Evolutionary conservation across 2,113 vertebrate genomes (phyloP).

Genomic region (Paralichthys olivaceus): DNA sequence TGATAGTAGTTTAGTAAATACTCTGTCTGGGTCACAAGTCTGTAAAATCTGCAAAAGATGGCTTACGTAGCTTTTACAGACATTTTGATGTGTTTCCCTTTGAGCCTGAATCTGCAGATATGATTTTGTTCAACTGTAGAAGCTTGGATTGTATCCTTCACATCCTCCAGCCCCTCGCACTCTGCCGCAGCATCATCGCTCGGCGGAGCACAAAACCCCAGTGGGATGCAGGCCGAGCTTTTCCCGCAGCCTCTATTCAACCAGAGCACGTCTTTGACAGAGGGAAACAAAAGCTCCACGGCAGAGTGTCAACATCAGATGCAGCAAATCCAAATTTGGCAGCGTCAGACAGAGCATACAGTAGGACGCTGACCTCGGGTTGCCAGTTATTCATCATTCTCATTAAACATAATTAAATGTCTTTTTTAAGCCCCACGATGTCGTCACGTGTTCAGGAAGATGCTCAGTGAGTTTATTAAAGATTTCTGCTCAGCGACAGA

Average conservation of each 20-base stretch:
- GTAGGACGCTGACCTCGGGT: conserved; percentile 28
- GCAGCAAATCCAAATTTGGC: conserved; percentile 57
- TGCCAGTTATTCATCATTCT: conserved; percentile 38
- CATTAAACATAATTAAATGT: conserved; percentile 27
- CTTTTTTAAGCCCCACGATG: background rate
- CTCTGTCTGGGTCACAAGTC: too few species aligned
- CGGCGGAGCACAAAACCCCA: conserved; percentile 60
- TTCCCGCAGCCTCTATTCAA: conserved; percentile 57
- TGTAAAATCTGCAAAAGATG: too few species aligned
- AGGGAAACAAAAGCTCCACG: conserved; percentile 65
- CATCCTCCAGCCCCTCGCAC: conserved; percentile 11
- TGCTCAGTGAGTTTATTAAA: conserved; percentile 26
- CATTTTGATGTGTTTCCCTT: too few species aligned
- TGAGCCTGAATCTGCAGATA: too few species aligned
- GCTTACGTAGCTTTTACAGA: too few species aligned
- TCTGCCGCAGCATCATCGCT: conserved; percentile 37
- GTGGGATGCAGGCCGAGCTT: conserved; percentile 54
- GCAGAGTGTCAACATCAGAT: conserved; percentile 70
- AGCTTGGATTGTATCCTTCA: background rate
- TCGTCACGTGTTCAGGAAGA: background rate
- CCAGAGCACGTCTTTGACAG: conserved; percentile 56
- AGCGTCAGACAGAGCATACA: conserved; percentile 41
- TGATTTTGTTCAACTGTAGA: too few species aligned
- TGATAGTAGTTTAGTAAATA: too few species aligned
- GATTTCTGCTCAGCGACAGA: conserved; percentile 43